phyloP scores from a whole-genome alignment of 2,888 invertebrate genomes.

The Mesoligia furuncula region DNA sequence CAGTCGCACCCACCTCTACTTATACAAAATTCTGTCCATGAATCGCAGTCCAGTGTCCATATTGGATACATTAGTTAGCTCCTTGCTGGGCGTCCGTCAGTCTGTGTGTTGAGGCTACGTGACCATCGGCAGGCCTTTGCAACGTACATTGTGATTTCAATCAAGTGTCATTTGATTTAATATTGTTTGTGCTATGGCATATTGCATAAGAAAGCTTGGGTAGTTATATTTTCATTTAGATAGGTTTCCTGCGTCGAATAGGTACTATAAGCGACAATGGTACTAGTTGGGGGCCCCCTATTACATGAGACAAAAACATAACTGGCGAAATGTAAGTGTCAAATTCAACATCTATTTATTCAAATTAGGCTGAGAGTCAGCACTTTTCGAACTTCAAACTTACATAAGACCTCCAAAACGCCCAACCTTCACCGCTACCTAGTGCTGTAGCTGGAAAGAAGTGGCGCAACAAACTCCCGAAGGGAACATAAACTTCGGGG shows the following conservation, averaged over 20 bases:
- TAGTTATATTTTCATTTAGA: not conserved
- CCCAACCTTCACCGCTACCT: too few species aligned
- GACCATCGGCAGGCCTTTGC: constrained; percentile 66
- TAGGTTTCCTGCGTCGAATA: not conserved
- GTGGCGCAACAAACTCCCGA: not conserved
- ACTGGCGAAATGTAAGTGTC: not conserved
- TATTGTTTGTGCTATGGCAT: constrained; percentile 26
- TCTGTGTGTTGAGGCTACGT: constrained; percentile 74
- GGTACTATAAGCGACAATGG: not conserved
- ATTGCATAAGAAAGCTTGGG: not conserved
- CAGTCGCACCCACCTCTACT: constrained; percentile 39
- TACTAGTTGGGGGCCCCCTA: not conserved
- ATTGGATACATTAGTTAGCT: constrained; percentile 63
- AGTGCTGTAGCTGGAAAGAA: not conserved
- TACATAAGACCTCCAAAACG: not conserved
- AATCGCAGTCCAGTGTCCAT: constrained; percentile 56
- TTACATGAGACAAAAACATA: not conserved
- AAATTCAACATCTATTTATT: not conserved
- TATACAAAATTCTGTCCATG: constrained; percentile 62
- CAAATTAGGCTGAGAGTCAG: not conserved
- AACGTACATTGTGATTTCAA: constrained; percentile 47
- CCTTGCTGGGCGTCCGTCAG: constrained; percentile 74
- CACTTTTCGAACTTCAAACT: not conserved
- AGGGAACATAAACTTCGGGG: not conserved
- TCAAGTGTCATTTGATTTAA: constrained; percentile 46